These are phyloP conservation scores for Melanotaenia boesemani DNA, from an alignment of 2,797 vertebrate species.

Conservation along the genomic window DNA sequence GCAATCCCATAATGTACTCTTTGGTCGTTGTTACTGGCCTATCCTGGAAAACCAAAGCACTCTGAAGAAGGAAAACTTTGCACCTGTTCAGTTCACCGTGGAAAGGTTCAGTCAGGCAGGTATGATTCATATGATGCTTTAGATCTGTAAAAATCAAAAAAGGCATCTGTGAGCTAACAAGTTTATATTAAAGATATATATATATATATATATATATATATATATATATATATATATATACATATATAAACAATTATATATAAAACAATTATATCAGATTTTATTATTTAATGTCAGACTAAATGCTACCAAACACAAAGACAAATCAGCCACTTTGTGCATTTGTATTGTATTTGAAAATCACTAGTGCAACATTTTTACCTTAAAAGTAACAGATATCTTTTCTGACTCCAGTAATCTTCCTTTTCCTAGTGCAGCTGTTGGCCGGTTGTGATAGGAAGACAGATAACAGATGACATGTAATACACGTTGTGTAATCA, in stretches of 20 bases:
- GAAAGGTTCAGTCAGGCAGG: too few relatives aligned
- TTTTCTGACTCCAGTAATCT: constrained; percentile 34
- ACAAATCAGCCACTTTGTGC: not conserved
- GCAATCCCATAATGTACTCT: too few relatives aligned
- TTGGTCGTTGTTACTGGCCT: too few relatives aligned
- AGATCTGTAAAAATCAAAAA: not conserved
- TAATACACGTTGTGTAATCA: constrained; percentile 52
- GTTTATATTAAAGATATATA: not conserved
- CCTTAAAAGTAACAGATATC: constrained; percentile 27
- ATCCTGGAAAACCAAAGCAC: too few relatives aligned
- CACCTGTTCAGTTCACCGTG: too few relatives aligned
- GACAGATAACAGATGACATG: constrained; percentile 43
- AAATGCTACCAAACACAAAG: not conserved
- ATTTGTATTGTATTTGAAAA: not conserved
- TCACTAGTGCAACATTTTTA: not conserved
- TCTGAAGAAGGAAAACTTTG: too few relatives aligned
- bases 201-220: too few relatives aligned
- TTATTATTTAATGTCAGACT: not conserved
- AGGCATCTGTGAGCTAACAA: not conserved
- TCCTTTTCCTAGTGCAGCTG: constrained; percentile 64
- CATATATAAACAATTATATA: not conserved
- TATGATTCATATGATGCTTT: too few relatives aligned
- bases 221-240: too few relatives aligned
- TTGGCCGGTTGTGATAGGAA: constrained; percentile 64
- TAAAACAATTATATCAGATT: not conserved